Percentiles rank a stretch among this genome's conserved stretches.
Conservation (phyloP, 2,113 vertebrate genomes). For the Bambusicola thoracicus region DNA sequence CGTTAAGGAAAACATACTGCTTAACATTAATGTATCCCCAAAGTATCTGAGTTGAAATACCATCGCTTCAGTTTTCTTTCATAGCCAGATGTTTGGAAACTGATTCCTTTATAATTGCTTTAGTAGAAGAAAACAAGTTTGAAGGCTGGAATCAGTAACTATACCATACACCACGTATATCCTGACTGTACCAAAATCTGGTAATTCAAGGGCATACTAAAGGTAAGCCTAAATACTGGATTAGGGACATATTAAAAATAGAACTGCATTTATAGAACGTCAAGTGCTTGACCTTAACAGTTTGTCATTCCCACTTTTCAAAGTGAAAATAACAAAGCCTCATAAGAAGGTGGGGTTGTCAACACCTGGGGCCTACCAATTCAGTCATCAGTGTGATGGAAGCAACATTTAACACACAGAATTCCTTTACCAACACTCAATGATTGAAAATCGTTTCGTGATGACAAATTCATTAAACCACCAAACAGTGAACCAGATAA, state of each 20-base stretch:
- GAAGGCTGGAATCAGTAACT: not conserved
- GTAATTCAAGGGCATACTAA: not conserved
- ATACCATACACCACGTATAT: rapidly evolving
- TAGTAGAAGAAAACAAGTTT: not conserved
- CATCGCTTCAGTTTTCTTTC: conserved; percentile 1
- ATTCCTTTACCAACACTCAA: not conserved
- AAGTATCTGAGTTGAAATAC: conserved; percentile 32
- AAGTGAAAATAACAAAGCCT: not conserved
- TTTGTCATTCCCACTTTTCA: not conserved
- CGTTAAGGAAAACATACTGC: not conserved
- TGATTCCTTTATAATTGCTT: not conserved
- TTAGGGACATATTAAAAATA: not conserved
- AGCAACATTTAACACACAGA: rapidly evolving
- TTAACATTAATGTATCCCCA: not conserved
- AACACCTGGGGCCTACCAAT: not conserved
- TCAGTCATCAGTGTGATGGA: not conserved
- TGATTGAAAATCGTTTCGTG: not conserved
- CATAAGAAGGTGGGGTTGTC: not conserved
- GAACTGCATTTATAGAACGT: not conserved
- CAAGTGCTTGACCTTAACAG: not conserved
- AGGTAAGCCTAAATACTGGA: not conserved
- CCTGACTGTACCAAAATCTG: not conserved
- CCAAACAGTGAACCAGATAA: not conserved
- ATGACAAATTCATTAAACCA: not conserved
- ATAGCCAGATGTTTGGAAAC: conserved; percentile 9